Evolutionary conservation across 2,888 invertebrate species (phyloP).

Genomic region (Lobophora halterata): DNA sequence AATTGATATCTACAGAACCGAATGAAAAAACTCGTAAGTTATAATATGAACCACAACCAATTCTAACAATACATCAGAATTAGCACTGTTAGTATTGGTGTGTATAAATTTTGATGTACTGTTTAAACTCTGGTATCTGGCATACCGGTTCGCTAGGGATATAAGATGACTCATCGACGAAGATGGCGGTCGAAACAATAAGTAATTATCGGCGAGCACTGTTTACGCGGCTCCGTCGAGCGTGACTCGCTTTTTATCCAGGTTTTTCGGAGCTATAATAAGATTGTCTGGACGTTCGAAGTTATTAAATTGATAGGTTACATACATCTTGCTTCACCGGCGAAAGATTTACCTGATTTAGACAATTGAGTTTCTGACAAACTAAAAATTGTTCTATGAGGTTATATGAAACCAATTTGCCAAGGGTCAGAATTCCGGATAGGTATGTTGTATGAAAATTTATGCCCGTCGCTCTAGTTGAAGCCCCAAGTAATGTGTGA

Average conservation of each 20-base stretch:
- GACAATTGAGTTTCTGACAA: too few species aligned
- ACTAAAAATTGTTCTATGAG: too few species aligned
- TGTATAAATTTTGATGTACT: constrained; percentile 54
- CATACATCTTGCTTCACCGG: too few species aligned
- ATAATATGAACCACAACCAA: neutral
- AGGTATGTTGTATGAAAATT: too few species aligned
- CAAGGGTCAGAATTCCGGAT: too few species aligned
- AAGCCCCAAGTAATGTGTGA: too few species aligned
- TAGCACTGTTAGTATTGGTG: constrained; percentile 29
- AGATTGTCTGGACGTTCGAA: constrained; percentile 1
- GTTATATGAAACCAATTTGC: too few species aligned
- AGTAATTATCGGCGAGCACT: constrained; percentile 57
- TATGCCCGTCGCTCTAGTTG: too few species aligned
- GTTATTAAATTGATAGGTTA: too few species aligned
- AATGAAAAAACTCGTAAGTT: neutral
- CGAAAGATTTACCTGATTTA: too few species aligned
- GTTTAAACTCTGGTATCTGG: constrained; percentile 50
- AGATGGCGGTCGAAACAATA: constrained; percentile 66
- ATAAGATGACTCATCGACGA: constrained; percentile 36
- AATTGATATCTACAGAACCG: too few species aligned
- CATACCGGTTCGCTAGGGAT: constrained; percentile 52
- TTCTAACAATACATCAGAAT: constrained; percentile 14
- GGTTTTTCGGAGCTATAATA: constrained; percentile 20
- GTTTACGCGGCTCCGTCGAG: constrained; percentile 26
- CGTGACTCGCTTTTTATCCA: constrained; percentile 34